Conservation (phyloP, 2,888 invertebrate genomes). For the Synanthedon vespiformis region DNA sequence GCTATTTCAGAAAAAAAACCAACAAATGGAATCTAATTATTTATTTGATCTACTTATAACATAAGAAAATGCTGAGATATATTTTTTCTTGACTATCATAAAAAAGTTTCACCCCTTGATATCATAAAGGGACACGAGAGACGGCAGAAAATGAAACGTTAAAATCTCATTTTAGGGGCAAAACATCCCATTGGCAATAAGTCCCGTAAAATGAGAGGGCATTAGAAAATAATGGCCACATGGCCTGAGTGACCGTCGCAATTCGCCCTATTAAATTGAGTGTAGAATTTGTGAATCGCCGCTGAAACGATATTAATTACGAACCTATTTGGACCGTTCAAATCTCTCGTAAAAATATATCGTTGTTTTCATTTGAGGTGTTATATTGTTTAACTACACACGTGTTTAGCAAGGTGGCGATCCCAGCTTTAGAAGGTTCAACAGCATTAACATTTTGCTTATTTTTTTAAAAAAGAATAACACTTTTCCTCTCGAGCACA, state of each 20-base stretch:
- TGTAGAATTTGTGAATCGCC: slow-evolving; percentile 5
- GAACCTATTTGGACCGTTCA: slow-evolving; percentile 4
- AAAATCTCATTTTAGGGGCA: slow-evolving; percentile 30
- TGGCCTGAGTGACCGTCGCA: slow-evolving; percentile 13
- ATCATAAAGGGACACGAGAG: slow-evolving; percentile 14
- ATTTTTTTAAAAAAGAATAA: no score
- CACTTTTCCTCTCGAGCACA: no score
- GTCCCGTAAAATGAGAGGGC: slow-evolving; percentile 24
- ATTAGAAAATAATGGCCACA: slow-evolving; percentile 25
- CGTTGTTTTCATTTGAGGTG: no score
- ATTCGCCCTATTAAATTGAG: slow-evolving; percentile 8
- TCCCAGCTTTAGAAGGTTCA: no score
- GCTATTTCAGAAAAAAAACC: slow-evolving; percentile 2
- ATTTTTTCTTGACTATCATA: slow-evolving; percentile 13
- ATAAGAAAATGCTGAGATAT: slow-evolving; percentile 4
- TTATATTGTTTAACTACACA: no score
- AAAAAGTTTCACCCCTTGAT: slow-evolving; percentile 10
- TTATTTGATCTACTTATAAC: not conserved
- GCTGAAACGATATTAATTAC: slow-evolving; percentile 10
- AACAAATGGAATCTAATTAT: slow-evolving; percentile 2
- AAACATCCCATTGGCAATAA: slow-evolving; percentile 25
- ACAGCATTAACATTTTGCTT: no score
- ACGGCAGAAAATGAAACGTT: slow-evolving; percentile 29
- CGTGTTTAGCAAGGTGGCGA: no score
- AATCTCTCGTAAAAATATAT: no score